Conservation (phyloP, 2,888 invertebrate species). For the Eupithecia abbreviata region DNA sequence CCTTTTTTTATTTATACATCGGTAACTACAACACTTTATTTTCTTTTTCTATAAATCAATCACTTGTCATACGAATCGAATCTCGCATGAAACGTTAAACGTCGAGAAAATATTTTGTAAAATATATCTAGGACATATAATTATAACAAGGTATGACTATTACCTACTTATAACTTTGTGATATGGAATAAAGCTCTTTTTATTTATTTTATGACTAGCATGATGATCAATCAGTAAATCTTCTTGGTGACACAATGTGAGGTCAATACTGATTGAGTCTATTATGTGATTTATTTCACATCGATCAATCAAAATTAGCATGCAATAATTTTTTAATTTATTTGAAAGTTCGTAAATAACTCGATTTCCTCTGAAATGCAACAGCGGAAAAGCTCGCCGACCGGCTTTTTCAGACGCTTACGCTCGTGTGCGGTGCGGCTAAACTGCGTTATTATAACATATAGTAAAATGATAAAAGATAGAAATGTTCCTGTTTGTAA, state of each 20-base stretch:
- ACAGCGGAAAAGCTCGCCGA: constrained; percentile 68
- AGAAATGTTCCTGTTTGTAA: not conserved
- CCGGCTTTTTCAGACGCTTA: constrained; percentile 69
- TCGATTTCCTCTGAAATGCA: constrained; percentile 51
- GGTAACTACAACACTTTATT: not conserved
- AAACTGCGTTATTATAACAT: constrained; percentile 11
- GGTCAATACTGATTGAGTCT: not conserved
- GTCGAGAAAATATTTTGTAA: not conserved
- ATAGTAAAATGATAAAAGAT: not conserved
- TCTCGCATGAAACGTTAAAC: not conserved
- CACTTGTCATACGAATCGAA: not conserved
- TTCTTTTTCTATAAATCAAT: not conserved
- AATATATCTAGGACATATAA: not conserved
- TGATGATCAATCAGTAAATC: constrained; percentile 1
- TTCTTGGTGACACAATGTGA: not conserved
- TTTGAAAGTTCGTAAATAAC: not conserved
- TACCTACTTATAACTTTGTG: too few species aligned
- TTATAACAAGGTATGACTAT: not conserved
- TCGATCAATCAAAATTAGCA: not conserved
- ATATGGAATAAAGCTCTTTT: too few species aligned
- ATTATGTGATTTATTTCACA: not conserved
- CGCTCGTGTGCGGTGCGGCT: constrained; percentile 45
- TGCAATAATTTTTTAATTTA: not conserved
- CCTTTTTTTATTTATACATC: not conserved
- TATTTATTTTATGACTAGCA: too few species aligned